These are phyloP conservation scores for Habroteleia sp. DNA, from an alignment of 2,888 invertebrate genomes.

Conservation along the genomic window DNA sequence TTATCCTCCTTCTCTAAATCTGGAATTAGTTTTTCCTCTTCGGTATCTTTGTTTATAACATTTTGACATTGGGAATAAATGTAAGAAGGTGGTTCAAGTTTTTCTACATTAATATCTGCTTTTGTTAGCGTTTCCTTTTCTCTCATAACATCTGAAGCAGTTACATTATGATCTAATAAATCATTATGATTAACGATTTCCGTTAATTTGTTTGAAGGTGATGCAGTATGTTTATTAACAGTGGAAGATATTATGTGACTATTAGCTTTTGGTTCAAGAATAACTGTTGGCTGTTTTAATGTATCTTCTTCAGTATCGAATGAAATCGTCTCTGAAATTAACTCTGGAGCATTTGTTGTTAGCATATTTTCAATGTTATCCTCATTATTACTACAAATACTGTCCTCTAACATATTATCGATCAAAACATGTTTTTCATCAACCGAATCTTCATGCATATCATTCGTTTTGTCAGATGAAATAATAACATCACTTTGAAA, in stretches of 20 bases:
- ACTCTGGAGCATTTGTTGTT: not conserved
- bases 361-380: not conserved
- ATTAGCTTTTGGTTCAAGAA: not conserved
- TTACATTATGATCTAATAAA: not conserved
- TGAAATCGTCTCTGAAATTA: conserved; percentile 2
- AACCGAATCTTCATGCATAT: too few species aligned
- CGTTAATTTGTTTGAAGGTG: too few species aligned
- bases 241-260: too few species aligned
- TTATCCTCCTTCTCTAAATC: conserved; percentile 5
- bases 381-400: not conserved
- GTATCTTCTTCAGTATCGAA: conserved; percentile 2
- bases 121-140: too few species aligned
- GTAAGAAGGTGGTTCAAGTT: too few species aligned
- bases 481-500: conserved; percentile 48
- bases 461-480: conserved; percentile 18
- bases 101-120: too few species aligned
- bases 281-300: not conserved
- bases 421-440: not conserved
- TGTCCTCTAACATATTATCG: not conserved
- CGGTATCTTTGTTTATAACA: too few species aligned
- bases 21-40: conserved; percentile 8
- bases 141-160: not conserved
- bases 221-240: too few species aligned
- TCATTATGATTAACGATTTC: not conserved
- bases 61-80: too few species aligned